phyloP scores from a whole-genome alignment of 2,888 invertebrate species.

The Chymomyza caudatula region DNA sequence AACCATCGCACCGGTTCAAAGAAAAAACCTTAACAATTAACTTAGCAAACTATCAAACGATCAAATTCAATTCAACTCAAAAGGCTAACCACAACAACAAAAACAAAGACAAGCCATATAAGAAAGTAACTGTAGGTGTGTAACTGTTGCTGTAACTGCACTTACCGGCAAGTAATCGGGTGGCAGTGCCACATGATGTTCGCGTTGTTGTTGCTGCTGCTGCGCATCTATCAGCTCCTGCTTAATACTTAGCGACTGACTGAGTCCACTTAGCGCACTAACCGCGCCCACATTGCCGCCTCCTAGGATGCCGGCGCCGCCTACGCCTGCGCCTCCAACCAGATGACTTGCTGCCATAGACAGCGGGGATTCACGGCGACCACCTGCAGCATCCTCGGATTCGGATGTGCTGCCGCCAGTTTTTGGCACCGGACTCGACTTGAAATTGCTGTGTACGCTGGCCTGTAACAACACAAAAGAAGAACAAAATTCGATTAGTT shows the following conservation, averaged over 20 bases:
- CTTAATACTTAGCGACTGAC: conserved; percentile 79
- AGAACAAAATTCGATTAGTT: not conserved
- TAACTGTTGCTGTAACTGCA: conserved; percentile 18
- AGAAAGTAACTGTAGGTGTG: too few relatives aligned
- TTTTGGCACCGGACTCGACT: conserved; percentile 84
- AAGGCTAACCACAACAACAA: conserved; percentile 27
- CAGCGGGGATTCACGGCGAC: conserved; percentile 77
- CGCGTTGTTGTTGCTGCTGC: conserved; percentile 75
- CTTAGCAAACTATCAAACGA: conserved; percentile 51
- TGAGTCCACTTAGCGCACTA: conserved; percentile 68
- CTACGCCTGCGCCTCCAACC: conserved; percentile 62
- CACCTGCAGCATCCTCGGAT: conserved; percentile 74
- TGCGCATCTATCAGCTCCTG: conserved; percentile 78
- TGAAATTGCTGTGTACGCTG: conserved; percentile 83
- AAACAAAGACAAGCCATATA: not conserved
- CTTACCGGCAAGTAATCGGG: conserved; percentile 79
- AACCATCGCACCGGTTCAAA: conserved; percentile 79
- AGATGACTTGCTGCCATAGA: conserved; percentile 76
- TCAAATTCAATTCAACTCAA: not conserved
- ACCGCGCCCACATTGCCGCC: conserved; percentile 69
- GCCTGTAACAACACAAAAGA: conserved; percentile 76
- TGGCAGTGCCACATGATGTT: conserved; percentile 76
- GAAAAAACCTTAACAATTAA: conserved; percentile 79
- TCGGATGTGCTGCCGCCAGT: conserved; percentile 80
- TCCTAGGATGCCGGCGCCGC: conserved; percentile 50